phyloP scores from a whole-genome alignment of 2,797 vertebrate species.

The Clarias laeviceps region DNA sequence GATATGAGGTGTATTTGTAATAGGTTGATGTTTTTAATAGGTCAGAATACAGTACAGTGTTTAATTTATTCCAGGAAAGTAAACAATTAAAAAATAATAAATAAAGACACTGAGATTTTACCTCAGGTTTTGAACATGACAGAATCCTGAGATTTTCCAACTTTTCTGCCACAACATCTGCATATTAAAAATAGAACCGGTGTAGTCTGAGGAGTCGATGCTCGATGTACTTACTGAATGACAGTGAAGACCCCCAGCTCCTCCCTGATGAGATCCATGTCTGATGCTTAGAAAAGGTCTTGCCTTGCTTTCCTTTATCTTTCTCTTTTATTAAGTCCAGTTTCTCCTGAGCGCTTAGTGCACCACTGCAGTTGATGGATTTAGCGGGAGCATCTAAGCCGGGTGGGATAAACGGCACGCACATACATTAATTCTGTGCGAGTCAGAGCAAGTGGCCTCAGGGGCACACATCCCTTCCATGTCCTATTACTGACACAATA shows the following conservation, averaged over 20 bases:
- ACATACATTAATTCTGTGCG: conserved; percentile 4
- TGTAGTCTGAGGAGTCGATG: not conserved
- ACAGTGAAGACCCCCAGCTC: conserved; percentile 78
- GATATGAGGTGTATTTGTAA: not conserved
- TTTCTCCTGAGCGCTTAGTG: conserved; percentile 70
- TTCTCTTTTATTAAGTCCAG: conserved; percentile 35
- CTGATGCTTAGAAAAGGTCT: conserved; percentile 40
- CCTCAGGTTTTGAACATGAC: not conserved
- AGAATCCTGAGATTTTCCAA: not conserved
- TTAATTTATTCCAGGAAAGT: not conserved
- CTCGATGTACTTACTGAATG: conserved; percentile 81
- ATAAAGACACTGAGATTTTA: not conserved
- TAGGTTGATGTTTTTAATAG: not conserved
- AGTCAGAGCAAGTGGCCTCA: conserved; percentile 36
- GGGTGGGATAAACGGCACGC: conserved; percentile 66
- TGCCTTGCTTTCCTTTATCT: conserved; percentile 37
- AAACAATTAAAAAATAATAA: not conserved
- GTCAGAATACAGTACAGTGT: not conserved
- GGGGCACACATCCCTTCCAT: conserved; percentile 34
- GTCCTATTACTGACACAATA: conserved; percentile 49
- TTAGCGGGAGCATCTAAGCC: conserved; percentile 72
- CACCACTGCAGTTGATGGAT: conserved; percentile 68
- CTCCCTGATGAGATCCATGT: conserved; percentile 79
- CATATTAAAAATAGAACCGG: not conserved
- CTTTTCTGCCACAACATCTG: not conserved